Evolutionary conservation across 2,888 invertebrate genomes (phyloP), one percentile per base, ranked within the genome.

Genomic region (Zootermopsis nevadensis): DNA sequence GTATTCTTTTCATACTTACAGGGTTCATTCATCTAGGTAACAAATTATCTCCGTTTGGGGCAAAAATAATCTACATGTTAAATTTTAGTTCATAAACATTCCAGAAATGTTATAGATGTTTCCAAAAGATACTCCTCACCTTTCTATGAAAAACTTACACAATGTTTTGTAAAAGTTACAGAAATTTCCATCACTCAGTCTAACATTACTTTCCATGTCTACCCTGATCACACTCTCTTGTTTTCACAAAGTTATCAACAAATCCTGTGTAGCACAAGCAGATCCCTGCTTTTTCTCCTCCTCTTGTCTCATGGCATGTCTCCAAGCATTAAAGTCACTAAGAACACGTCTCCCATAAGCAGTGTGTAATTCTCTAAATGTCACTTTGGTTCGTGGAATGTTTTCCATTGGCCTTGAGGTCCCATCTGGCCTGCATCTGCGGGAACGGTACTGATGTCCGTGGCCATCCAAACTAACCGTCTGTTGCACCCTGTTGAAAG

Each of bases 291-390:
- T 83, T 30, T 80, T 84, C n/a, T 84, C 84, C 33, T 48, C 33
- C 33, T 80, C 82, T 53, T 35, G 22, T 80, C 84, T 53, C 80
- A 91, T 88, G 48, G 89, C 89, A 60, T 93, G 93, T 86, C 93
- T 92, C 94, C 95, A 95, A 86, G 92, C 92, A 87, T 93, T 94
- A 74, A 93, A 91, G 89, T 95, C 94, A 0, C 91, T 90, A 38
- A 95, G 89, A 85, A 95, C 93, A 86, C 92, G 92, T 77, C 94
- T 91, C 0, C 95, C 95, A 87, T 93, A 94, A 0, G 92, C 90
- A 6, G 92, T 93, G 88, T 95, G 95, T 55, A 95, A 90, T 87
- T 95, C 95, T 67, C 93, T 90, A 88, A 95, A 95, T 0, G 93
- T 91, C 8, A 94, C 90, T 86, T 90, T 91, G 22, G 91, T 88